Evolutionary conservation across 2,797 vertebrate genomes (phyloP), one percentile per base, ranked within the genome.

Genomic region (Hirundo rustica): DNA sequence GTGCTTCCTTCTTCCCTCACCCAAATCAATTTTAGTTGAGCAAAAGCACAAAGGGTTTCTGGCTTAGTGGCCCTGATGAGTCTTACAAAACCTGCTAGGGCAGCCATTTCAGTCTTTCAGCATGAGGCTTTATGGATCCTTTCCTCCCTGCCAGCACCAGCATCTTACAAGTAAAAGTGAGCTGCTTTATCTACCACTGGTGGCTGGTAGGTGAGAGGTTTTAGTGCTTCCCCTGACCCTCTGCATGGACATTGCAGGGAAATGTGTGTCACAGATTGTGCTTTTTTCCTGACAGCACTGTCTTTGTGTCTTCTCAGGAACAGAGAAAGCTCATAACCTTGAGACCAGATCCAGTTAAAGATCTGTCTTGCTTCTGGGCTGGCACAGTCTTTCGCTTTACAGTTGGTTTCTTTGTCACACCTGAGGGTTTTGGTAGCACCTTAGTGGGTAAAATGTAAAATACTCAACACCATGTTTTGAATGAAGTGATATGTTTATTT

Each of bases 151-250:
- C 34, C 18, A 36, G 19, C 57, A 70, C 25, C 58, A 77, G 25
- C 36, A 77, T 62, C 14, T 61, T 38, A 9, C 9, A 30, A 5
- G 11, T 91, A 51, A 60, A 76, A 88, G 10, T 27, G 34, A 81
- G 29, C n/a, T 71, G 62, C 64, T 74, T 71, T 45, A 36, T 64
- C 3, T 4, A 12, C 7, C 0, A 0, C 50, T 44, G 20, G 36
- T 73, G 55, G 26, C 73, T 88, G 32, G 20, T 32, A 47, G 51
- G 16, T 83, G 21, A 54, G 55, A 66, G 36, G 4, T 19, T 87
- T 72, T 54, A 78, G 44, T 76, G 72, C 55, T 81, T 93, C 58
- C 54, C 53, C 48, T 44, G 55, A 32, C 29, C 44, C 62, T 83
- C 82, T 91, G 66, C 42, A 36, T 7, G 16, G 62, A 22, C 67